These are phyloP conservation scores for Sebastes goodei DNA, from an alignment of 2,797 vertebrate species.

Conservation along the genomic window DNA sequence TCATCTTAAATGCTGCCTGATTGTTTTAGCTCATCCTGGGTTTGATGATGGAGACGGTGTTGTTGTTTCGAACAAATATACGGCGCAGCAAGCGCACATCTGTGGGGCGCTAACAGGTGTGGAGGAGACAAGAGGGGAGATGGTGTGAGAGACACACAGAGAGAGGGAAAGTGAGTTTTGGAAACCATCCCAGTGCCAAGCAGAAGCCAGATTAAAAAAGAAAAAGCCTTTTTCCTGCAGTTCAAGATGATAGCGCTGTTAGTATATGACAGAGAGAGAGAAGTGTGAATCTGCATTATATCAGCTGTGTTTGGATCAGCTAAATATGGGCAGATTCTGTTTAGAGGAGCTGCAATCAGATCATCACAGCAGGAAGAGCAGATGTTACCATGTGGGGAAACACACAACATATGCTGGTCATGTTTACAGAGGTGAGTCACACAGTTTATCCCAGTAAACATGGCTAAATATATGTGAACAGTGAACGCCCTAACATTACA, in stretches of 20 bases:
- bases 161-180: slow-evolving; percentile 34
- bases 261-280: neutral
- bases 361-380: slow-evolving; percentile 23
- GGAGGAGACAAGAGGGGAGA: slow-evolving; percentile 70
- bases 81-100: slow-evolving; percentile 80
- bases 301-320: slow-evolving; percentile 39
- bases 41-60: slow-evolving; percentile 90
- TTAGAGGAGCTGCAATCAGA: slow-evolving; percentile 23
- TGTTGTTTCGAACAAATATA: slow-evolving; percentile 85
- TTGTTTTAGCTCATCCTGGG: slow-evolving; percentile 90
- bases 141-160: slow-evolving; percentile 22
- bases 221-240: slow-evolving; percentile 62
- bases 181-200: slow-evolving; percentile 50
- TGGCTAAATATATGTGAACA: neutral
- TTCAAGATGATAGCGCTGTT: slow-evolving; percentile 60
- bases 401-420: neutral
- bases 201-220: slow-evolving; percentile 54
- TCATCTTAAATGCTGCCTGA: slow-evolving; percentile 87
- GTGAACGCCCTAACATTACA: neutral
- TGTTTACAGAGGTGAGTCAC: slow-evolving; percentile 1
- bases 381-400: slow-evolving; percentile 7
- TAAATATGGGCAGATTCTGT: slow-evolving; percentile 12
- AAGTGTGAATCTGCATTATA: slow-evolving; percentile 28
- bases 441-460: neutral
- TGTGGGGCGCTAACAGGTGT: slow-evolving; percentile 91